Base-by-base conservation (phyloP, 2,113 vertebrate species). In the Phyllopteryx taeniolatus region DNA sequence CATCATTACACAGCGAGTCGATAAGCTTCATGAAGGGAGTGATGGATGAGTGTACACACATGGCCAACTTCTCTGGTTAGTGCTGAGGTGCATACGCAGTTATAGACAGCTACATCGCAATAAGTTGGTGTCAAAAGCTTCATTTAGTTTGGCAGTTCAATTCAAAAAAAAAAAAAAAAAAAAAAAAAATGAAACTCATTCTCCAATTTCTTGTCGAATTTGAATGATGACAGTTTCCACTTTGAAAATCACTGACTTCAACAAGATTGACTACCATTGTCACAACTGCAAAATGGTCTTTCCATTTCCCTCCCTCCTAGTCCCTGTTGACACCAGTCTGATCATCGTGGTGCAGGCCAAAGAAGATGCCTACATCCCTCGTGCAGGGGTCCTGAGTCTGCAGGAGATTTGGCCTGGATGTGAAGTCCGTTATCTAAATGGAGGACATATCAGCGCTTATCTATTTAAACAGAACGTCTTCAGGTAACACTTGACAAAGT, bases 41-140 rank as follows among this genome's bases (percentile, higher is more conserved):
- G 46, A 99, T 99, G 98, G 98, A 99, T 59, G 98, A 99, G 84
- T 99, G 96, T 82, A 99, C 98, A 33, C 98, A 99, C 44, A 96
- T 99, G 81, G 98, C 94, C 76, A 99, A 99, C 86, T 99, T 99
- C 85, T 95, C 98, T 89, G 96, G 98, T 98, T 87, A 60, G 82
- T 75, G 12, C 2, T 6, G 10, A 66, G 2, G 27, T 27, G 3
- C 42, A 27, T 67, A 51, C 19, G 12, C 7, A 42, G n/a, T 27
- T 8, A 8, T 44, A 9, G 2, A 20, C 62, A 64, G 15, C n/a
- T 39, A 39, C 35, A 39, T 39, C 35, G 2, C 35, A 39, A 27
- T 12, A 60, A 60, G 8, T 60, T 11, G 3, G n/a, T 22, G 35
- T 39, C 5, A 39, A 39, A 39, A 39, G 35, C 5, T 2, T 39